Evolutionary conservation across 2,113 vertebrate species (phyloP).

Genomic region (Rhipidura dahli): DNA sequence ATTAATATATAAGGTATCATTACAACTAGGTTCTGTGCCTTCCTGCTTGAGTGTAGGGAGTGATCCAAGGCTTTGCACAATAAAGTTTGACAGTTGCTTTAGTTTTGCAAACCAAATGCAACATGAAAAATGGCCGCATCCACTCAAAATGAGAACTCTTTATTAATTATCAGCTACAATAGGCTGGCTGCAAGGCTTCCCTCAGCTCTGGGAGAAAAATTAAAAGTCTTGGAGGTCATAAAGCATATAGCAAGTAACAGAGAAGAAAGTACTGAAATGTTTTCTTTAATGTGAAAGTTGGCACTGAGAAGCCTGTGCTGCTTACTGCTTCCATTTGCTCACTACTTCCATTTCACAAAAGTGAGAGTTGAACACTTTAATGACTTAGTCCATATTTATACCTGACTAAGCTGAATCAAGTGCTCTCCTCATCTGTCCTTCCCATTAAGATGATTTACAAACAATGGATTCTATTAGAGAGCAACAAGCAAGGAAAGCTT

Average conservation of each 20-base stretch:
- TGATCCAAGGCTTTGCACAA: background rate
- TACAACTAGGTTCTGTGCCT: background rate
- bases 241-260: background rate
- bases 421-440: background rate
- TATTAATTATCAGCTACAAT: background rate
- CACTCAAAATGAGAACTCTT: background rate
- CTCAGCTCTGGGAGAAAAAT: background rate
- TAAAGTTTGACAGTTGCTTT: background rate
- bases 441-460: background rate
- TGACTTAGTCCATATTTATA: background rate
- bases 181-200: background rate
- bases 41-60: background rate
- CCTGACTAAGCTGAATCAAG: background rate
- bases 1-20: background rate
- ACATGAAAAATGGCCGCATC: background rate
- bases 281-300: background rate
- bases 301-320: fast-evolving
- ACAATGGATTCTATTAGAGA: background rate
- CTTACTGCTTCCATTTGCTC: background rate
- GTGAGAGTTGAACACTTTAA: fast-evolving
- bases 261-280: background rate
- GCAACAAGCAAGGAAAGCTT: background rate
- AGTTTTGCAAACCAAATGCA: background rate
- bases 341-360: background rate
- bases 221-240: background rate